A percentile compares a stretch with the other conserved stretches of the same genome.
phyloP scores from a whole-genome alignment of 2,113 vertebrate species.

The Morone chrysops region DNA sequence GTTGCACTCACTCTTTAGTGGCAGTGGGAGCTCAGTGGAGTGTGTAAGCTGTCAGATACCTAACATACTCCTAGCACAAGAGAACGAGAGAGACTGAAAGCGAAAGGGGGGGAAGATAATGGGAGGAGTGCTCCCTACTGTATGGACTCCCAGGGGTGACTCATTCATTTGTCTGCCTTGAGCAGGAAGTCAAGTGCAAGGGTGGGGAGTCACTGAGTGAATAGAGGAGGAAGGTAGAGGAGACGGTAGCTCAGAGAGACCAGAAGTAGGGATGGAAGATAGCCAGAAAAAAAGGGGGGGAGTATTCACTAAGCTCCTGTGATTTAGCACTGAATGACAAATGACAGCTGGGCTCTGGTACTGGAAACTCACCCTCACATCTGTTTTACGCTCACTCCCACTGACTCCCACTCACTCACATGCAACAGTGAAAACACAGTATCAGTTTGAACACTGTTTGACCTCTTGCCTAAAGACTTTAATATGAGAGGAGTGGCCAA shows the following conservation, averaged over 20 bases:
- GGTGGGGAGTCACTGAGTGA: constrained; percentile 6
- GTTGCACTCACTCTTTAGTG: constrained; percentile 17
- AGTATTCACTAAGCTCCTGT: constrained; percentile 63
- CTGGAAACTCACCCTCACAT: constrained; percentile 26
- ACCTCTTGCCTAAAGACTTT: constrained; percentile 4
- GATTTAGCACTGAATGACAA: constrained; percentile 59
- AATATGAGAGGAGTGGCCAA: background rate
- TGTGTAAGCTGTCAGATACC: constrained; percentile 40
- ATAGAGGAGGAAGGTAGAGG: constrained; percentile 32
- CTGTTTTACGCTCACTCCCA: constrained; percentile 20
- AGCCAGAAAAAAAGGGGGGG: constrained; percentile 37
- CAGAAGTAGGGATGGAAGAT: constrained; percentile 18
- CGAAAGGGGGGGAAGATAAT: constrained; percentile 54
- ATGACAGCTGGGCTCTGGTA: constrained; percentile 53
- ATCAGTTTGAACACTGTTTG: constrained; percentile 19
- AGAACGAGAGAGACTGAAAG: constrained; percentile 40
- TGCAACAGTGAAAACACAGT: constrained; percentile 11
- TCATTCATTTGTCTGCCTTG: constrained; percentile 59
- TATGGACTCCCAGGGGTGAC: constrained; percentile 44
- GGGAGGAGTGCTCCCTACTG: constrained; percentile 37
- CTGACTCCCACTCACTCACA: constrained; percentile 2
- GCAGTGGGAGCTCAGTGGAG: constrained; percentile 33
- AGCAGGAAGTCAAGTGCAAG: constrained; percentile 60
- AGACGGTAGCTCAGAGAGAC: constrained; percentile 5
- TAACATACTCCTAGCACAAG: constrained; percentile 15